A percentile compares a stretch with the other conserved stretches of the same genome.
Conservation (phyloP, 1,140 invertebrate species). For the Colletes latitarsis region DNA sequence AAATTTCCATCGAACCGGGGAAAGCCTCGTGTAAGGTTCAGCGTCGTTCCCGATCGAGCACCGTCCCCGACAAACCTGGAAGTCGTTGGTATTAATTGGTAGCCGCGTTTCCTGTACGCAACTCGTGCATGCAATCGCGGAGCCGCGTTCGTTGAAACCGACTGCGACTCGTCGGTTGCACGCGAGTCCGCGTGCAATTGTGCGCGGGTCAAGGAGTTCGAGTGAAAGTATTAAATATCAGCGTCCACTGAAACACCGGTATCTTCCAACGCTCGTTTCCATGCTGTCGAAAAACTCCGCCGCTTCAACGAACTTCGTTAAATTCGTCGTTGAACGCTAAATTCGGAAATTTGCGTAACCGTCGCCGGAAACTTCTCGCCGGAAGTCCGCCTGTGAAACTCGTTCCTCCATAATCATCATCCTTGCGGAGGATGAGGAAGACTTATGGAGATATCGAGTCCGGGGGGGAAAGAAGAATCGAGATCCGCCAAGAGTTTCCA, state of each 20-base stretch:
- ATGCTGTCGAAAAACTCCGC: neutral
- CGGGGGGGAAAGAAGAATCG: neutral
- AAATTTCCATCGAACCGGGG: neutral
- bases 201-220: conserved; percentile 76
- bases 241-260: conserved; percentile 48
- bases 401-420: conserved; percentile 1
- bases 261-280: conserved; percentile 46
- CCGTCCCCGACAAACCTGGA: conserved; percentile 9
- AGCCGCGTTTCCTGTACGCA: conserved; percentile 47
- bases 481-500: neutral
- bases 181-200: conserved; percentile 63
- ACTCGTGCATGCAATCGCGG: conserved; percentile 23
- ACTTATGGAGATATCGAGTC: neutral
- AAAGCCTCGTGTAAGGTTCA: neutral
- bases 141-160: neutral
- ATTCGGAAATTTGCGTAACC: conserved; percentile 3
- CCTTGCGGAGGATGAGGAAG: neutral
- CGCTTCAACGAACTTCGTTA: neutral
- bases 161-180: conserved; percentile 5
- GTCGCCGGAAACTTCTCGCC: neutral
- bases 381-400: neutral
- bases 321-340: neutral
- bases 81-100: conserved; percentile 29
- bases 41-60: neutral
- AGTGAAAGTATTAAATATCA: conserved; percentile 79